A percentile compares a stretch with the other conserved stretches of the same genome.
These are phyloP conservation scores for Lamprotornis superbus DNA, from an alignment of 2,113 vertebrate species.

Conservation along the genomic window DNA sequence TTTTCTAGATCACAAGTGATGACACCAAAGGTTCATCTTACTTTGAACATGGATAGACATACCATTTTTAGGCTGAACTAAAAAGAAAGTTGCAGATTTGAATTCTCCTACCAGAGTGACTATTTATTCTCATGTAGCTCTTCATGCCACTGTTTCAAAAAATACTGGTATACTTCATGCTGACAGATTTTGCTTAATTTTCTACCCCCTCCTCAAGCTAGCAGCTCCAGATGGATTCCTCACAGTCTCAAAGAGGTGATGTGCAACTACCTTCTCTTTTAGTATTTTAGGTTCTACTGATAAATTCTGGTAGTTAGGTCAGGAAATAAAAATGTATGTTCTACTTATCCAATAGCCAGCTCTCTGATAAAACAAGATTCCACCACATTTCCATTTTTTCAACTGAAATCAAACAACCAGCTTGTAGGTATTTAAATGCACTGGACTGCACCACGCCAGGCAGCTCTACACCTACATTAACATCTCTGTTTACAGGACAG, in stretches of 20 bases:
- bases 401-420: neutral
- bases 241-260: neutral
- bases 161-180: neutral
- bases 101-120: neutral
- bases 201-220: neutral
- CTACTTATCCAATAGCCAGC: neutral
- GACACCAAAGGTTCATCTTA: neutral
- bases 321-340: neutral
- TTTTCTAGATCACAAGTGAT: neutral
- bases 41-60: neutral
- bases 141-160: neutral
- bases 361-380: neutral
- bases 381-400: neutral
- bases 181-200: neutral
- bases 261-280: neutral
- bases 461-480: neutral
- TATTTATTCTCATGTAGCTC: neutral
- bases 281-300: neutral
- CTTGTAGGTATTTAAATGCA: neutral
- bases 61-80: neutral
- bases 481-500: neutral
- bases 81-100: neutral
- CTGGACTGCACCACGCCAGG: neutral
- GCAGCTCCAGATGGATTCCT: neutral
- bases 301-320: neutral